phyloP scores from a whole-genome alignment of 2,888 invertebrate species.

The Hofmannophila pseudospretella region DNA sequence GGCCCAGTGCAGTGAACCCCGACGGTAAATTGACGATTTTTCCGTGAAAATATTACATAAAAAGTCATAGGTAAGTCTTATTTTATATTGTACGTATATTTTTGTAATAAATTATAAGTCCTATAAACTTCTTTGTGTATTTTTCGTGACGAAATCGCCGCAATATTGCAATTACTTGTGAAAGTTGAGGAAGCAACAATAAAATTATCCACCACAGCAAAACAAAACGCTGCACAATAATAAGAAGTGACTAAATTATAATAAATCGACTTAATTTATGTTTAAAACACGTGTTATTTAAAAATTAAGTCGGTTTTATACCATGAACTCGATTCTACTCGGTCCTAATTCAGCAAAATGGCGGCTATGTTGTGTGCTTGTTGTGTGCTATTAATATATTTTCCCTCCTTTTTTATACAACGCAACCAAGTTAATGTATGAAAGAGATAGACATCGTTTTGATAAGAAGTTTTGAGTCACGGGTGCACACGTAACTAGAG shows the following conservation, averaged over 20 bases:
- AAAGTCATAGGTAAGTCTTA: slow-evolving; percentile 50
- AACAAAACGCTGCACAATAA: background rate
- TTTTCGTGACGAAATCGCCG: background rate
- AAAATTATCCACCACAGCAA: no score
- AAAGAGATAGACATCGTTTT: slow-evolving; percentile 52
- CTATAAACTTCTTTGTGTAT: slow-evolving; percentile 18
- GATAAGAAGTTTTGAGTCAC: slow-evolving; percentile 53
- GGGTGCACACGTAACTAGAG: slow-evolving; percentile 73
- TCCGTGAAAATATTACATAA: slow-evolving; percentile 55
- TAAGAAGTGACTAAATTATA: background rate
- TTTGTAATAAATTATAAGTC: slow-evolving; percentile 13
- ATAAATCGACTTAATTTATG: background rate
- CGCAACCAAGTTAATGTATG: slow-evolving; percentile 18
- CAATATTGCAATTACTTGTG: slow-evolving; percentile 5
- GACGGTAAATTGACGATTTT: slow-evolving; percentile 71
- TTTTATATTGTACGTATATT: slow-evolving; percentile 21
- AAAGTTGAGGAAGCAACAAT: background rate
- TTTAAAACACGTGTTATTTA: slow-evolving; percentile 1
- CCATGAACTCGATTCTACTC: slow-evolving; percentile 45
- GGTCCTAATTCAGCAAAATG: slow-evolving; percentile 67
- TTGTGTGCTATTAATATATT: slow-evolving; percentile 65
- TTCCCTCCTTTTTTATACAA: slow-evolving; percentile 41
- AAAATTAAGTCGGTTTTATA: slow-evolving; percentile 17
- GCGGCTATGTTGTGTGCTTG: slow-evolving; percentile 64
- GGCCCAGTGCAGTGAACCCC: slow-evolving; percentile 72